Conservation (phyloP, 2,888 invertebrate genomes). For the Heliothis peltigera region DNA sequence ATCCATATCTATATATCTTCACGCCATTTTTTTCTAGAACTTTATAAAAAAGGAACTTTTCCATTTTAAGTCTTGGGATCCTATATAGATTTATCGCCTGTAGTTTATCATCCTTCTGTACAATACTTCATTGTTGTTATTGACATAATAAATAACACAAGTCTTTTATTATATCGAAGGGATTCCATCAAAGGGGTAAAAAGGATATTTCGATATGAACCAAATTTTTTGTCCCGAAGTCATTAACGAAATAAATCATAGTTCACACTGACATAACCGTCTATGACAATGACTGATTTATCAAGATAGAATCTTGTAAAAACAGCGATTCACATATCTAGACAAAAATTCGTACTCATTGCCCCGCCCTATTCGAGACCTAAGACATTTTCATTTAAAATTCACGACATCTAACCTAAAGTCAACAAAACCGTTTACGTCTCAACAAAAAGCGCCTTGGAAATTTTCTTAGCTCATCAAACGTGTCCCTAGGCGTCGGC, state of each 20-base stretch:
- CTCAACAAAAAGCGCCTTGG: conserved; percentile 30
- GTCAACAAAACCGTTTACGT: conserved; percentile 24
- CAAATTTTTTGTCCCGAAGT: not conserved
- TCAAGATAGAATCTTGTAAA: not conserved
- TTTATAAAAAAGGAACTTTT: conserved; percentile 7
- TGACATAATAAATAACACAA: conserved; percentile 12
- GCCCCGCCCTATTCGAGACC: not conserved
- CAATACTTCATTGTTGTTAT: conserved; percentile 28
- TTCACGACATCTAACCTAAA: conserved; percentile 6
- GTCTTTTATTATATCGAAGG: conserved; percentile 20
- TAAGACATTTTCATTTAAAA: not conserved
- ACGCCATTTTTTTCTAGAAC: too few relatives aligned
- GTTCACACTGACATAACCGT: not conserved
- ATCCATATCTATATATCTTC: too few relatives aligned
- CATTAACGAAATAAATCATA: not conserved
- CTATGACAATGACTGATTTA: not conserved
- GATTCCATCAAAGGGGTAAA: conserved; percentile 1
- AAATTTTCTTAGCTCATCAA: conserved; percentile 46
- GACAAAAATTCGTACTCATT: too few relatives aligned
- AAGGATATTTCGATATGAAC: not conserved
- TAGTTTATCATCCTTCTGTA: conserved; percentile 45
- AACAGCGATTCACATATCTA: too few relatives aligned
- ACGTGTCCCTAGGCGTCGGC: conserved; percentile 39
- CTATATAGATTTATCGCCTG: conserved; percentile 38
- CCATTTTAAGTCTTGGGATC: conserved; percentile 33